These are phyloP conservation scores for Ctenopoma kingsleyae DNA, from an alignment of 2,797 vertebrate genomes.

Conservation along the genomic window DNA sequence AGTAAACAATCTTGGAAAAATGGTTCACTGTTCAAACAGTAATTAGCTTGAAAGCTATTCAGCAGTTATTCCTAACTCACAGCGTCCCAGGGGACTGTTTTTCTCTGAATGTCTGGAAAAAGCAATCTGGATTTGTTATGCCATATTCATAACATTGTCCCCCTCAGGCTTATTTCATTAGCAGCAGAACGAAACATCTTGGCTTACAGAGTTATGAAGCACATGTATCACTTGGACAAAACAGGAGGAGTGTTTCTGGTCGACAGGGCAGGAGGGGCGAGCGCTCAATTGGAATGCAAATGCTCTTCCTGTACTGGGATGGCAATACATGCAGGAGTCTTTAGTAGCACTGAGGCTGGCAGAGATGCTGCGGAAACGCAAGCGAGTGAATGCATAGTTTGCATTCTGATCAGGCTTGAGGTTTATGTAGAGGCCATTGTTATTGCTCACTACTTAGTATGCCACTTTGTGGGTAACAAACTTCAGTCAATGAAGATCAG, in stretches of 20 bases:
- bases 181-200: constrained; percentile 39
- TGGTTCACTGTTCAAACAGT: not conserved
- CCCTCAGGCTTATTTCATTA: constrained; percentile 36
- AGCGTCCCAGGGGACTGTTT: not conserved
- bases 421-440: constrained; percentile 65
- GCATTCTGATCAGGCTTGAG: constrained; percentile 72
- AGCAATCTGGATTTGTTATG: constrained; percentile 9
- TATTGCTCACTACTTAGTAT: constrained; percentile 48
- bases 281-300: constrained; percentile 66
- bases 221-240: constrained; percentile 37
- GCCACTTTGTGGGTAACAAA: constrained; percentile 37
- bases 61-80: constrained; percentile 12
- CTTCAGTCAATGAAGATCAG: constrained; percentile 39
- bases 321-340: constrained; percentile 38
- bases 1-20: constrained; percentile 29
- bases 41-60: constrained; percentile 29
- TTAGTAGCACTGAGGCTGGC: constrained; percentile 44
- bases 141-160: constrained; percentile 15
- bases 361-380: constrained; percentile 50
- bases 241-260: constrained; percentile 41
- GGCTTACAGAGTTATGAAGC: constrained; percentile 30
- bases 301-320: constrained; percentile 65
- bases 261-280: constrained; percentile 23
- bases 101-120: constrained; percentile 24
- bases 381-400: constrained; percentile 61